Base-by-base conservation (phyloP, 2,888 invertebrate species). In the Geophilus truncorum region DNA sequence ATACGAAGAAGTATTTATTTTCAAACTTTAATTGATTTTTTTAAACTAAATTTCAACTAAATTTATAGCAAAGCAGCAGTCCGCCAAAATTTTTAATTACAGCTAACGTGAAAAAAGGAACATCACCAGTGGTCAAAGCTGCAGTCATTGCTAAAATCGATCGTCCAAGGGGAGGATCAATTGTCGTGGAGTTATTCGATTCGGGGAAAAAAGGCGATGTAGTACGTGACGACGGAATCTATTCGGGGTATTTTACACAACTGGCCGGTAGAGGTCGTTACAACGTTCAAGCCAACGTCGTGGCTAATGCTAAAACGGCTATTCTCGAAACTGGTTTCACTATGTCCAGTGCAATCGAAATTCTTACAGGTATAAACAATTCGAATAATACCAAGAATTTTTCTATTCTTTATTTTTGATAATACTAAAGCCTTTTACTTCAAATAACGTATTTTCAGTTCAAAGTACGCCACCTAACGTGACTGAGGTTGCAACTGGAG, bases 71-170 rank as follows among this genome's bases (percentile, higher is more conserved):
- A 15, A 76, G n/a, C 15, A 25, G 7, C 5, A 34, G 15, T 0
- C 30, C 30, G 15, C 76, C 76, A 30, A 76, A 30, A 28, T 76
- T 83, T 21, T 80, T 83, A 30, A 83, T 85, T 7, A 84, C 84
- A 79, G 85, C 85, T 23, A 84, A 85, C 82, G 84, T 85, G 21
- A 82, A 83, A 45, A 83, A 84, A 83, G 85, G 85, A 45, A 83
- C 83, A 18, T 82, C 83, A 25, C 85, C 85, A 9, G 84, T 85
- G 2, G 51, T 85, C 40, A 84, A 85, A 82, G 85, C 85, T 32
- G 84, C 84, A 81, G 85, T 85, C 12, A 84, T 83, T 15, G 85
- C 85, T 28, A 84, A 84, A 57, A 83, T 85, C 18, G 84, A 83
- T 15, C 78, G 84, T 28, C 82, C 82, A 30, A 81, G 81, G n/a